A percentile compares a stretch with the other conserved stretches of the same genome.
phyloP scores from a whole-genome alignment of 2,113 vertebrate genomes.

The Peucedramus taeniatus region DNA sequence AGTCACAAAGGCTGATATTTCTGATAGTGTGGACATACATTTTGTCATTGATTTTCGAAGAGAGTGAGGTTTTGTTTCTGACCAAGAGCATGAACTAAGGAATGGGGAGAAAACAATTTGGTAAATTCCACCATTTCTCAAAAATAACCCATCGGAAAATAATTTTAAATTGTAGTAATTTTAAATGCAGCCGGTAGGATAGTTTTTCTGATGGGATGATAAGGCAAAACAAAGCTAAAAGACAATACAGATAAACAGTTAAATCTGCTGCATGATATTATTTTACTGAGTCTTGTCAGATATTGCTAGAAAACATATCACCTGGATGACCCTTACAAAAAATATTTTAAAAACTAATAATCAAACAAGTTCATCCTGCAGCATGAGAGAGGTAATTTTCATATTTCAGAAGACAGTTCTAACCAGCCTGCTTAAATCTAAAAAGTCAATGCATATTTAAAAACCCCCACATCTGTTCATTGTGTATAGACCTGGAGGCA shows the following conservation, averaged over 20 bases:
- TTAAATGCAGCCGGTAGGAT: not conserved
- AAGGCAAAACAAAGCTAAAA: not conserved
- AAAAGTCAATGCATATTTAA: not conserved
- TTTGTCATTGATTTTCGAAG: not conserved
- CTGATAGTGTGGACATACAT: not conserved
- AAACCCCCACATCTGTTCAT: constrained; percentile 34
- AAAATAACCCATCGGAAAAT: not conserved
- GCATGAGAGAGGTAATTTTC: not conserved
- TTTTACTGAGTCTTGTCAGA: not conserved
- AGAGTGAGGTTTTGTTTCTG: not conserved
- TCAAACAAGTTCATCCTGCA: not conserved
- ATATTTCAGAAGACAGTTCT: not conserved
- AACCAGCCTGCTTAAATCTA: not conserved
- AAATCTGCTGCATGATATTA: not conserved
- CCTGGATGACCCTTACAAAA: not conserved
- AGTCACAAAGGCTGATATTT: not conserved
- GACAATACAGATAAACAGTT: not conserved
- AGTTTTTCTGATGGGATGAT: not conserved
- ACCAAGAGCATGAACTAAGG: not conserved
- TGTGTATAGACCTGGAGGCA: constrained; percentile 16
- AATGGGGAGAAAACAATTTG: not conserved
- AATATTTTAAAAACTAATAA: not conserved
- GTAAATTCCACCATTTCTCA: not conserved
- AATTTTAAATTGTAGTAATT: not conserved
- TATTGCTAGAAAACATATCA: not conserved